Percentiles rank a stretch among this genome's conserved stretches.
These are phyloP conservation scores for Bibio marci DNA, from an alignment of 2,888 invertebrate species.

Conservation along the genomic window DNA sequence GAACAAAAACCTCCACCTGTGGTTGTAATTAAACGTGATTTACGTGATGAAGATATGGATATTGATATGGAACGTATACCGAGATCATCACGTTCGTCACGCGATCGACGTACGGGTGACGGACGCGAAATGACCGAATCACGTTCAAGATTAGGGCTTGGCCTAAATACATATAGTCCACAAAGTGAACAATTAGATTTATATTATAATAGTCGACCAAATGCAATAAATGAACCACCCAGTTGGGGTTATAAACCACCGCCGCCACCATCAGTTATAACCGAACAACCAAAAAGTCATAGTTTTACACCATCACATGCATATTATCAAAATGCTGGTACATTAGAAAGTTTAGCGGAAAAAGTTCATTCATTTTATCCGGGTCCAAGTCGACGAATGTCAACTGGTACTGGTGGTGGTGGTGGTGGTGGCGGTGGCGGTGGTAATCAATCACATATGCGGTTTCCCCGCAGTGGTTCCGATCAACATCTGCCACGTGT, in stretches of 20 bases:
- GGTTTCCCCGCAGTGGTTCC: conserved; percentile 73
- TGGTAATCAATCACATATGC: conserved; percentile 26
- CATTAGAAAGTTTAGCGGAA: conserved; percentile 78
- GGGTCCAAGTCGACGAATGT: conserved; percentile 43
- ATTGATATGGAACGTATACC: conserved; percentile 34
- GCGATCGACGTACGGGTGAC: conserved; percentile 40
- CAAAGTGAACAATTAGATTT: conserved; percentile 54
- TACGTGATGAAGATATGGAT: conserved; percentile 60
- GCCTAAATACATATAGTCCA: conserved; percentile 45
- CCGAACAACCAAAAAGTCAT: conserved; percentile 77
- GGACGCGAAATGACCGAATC: conserved; percentile 62
- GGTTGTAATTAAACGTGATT: conserved; percentile 76
- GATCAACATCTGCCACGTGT: conserved; percentile 80
- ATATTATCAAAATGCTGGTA: conserved; percentile 63
- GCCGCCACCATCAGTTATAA: conserved; percentile 60
- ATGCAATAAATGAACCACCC: conserved; percentile 32
- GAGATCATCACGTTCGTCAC: conserved; percentile 30
- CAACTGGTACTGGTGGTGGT: conserved; percentile 36
- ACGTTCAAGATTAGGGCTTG: conserved; percentile 57
- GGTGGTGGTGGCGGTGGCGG: conserved; percentile 18
- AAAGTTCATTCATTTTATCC: conserved; percentile 80
- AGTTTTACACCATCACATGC: conserved; percentile 57
- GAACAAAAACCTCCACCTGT: conserved; percentile 82
- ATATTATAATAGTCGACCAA: conserved; percentile 65
- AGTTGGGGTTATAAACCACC: conserved; percentile 30